Evolutionary conservation across 2,888 invertebrate species (phyloP).

Genomic region (Thecocarcelia acutangulata): DNA sequence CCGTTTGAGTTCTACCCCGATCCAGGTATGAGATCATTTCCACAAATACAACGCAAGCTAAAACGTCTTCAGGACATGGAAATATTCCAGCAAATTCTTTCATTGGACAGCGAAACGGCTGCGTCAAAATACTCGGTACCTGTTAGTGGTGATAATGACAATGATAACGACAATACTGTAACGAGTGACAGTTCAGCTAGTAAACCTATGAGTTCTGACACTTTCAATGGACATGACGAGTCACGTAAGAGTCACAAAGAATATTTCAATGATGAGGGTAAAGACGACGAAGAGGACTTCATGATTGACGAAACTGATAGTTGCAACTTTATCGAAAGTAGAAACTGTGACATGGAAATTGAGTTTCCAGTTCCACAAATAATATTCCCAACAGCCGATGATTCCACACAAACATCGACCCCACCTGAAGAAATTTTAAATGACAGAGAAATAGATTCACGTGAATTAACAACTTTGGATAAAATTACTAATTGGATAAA

Average conservation of each 20-base stretch:
- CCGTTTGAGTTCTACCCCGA: conserved; percentile 88
- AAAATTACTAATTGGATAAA: conserved; percentile 81
- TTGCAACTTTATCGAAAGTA: conserved; percentile 44
- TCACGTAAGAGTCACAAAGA: conserved; percentile 72
- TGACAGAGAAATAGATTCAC: conserved; percentile 72
- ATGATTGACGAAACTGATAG: conserved; percentile 70
- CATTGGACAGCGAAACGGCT: conserved; percentile 81
- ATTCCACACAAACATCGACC: conserved; percentile 77
- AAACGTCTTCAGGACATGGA: conserved; percentile 83
- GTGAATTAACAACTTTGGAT: conserved; percentile 76
- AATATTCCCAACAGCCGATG: conserved; percentile 75
- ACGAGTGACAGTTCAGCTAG: conserved; percentile 73
- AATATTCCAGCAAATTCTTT: conserved; percentile 83
- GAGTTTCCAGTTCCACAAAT: conserved; percentile 76
- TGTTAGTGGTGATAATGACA: conserved; percentile 67
- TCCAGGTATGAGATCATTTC: conserved; percentile 91
- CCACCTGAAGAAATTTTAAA: conserved; percentile 76
- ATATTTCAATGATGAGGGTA: conserved; percentile 75
- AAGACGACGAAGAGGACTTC: conserved; percentile 44
- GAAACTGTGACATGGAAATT: conserved; percentile 74
- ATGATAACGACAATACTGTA: conserved; percentile 72
- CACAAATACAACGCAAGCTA: conserved; percentile 84
- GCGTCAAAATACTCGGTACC: conserved; percentile 76
- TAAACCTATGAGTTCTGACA: conserved; percentile 75
- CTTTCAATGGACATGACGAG: conserved; percentile 76